These are phyloP conservation scores for Drosophila rubida DNA, from an alignment of 2,888 invertebrate species.

Conservation along the genomic window DNA sequence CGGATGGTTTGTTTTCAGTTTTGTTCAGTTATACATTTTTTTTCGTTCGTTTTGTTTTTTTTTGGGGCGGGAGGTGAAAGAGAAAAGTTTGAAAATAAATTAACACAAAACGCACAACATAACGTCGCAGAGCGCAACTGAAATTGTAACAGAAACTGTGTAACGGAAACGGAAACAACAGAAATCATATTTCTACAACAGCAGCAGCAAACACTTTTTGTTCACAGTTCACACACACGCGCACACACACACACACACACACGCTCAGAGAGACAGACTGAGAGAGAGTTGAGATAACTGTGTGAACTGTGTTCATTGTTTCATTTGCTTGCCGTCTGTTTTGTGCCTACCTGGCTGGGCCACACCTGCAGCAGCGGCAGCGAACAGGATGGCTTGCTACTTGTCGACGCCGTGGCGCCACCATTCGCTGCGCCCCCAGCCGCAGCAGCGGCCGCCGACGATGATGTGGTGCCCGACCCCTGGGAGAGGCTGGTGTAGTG, in stretches of 20 bases:
- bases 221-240: conserved; percentile 3
- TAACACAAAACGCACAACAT: conserved; percentile 66
- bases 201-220: conserved; percentile 1
- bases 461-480: conserved; percentile 69
- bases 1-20: conserved; percentile 17
- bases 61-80: conserved; percentile 48
- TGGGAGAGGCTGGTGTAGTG: conserved; percentile 81
- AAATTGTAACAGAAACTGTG: conserved; percentile 1
- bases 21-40: background rate
- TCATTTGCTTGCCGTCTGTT: conserved; percentile 10
- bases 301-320: conserved; percentile 5
- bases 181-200: conserved; percentile 16
- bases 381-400: conserved; percentile 86
- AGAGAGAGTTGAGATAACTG: conserved; percentile 12
- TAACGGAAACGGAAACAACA: conserved; percentile 15
- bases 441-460: conserved; percentile 52
- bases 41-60: conserved; percentile 1
- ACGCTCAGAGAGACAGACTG: conserved; percentile 10
- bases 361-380: conserved; percentile 88
- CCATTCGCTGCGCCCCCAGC: conserved; percentile 38
- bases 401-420: conserved; percentile 47
- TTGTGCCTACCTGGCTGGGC: conserved; percentile 87
- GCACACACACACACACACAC: conserved; percentile 1
- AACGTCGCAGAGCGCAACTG: conserved; percentile 32
- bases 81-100: conserved; percentile 67